Conservation (phyloP, 2,888 invertebrate species). For the Lathronympha strigana region DNA sequence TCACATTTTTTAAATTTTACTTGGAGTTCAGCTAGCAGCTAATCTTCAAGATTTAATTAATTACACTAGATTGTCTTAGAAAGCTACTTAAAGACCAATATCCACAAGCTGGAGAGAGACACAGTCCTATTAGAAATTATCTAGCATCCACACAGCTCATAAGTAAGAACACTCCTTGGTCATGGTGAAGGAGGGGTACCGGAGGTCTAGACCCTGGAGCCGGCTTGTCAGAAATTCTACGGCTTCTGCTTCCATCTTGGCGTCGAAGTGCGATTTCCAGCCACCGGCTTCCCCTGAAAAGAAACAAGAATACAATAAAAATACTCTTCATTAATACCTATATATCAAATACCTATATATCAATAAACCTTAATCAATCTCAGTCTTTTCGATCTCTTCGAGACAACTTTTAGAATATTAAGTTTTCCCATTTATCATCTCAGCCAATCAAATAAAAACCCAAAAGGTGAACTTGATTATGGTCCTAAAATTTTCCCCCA, state of each 20-base stretch:
- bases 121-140: not conserved
- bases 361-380: too few relatives aligned
- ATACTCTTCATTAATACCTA: not conserved
- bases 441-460: too few relatives aligned
- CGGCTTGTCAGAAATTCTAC: conserved; percentile 65
- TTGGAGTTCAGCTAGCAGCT: not conserved
- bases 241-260: conserved; percentile 70
- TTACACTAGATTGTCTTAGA: not conserved
- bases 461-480: too few relatives aligned
- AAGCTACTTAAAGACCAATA: not conserved
- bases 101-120: not conserved
- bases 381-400: too few relatives aligned
- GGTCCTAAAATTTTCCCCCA: too few relatives aligned
- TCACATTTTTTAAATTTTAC: not conserved
- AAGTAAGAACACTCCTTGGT: conserved; percentile 61
- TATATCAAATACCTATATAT: too few relatives aligned
- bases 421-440: too few relatives aligned
- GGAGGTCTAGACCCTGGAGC: conserved; percentile 59
- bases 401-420: too few relatives aligned
- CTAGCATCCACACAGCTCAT: conserved; percentile 48
- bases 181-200: conserved; percentile 63
- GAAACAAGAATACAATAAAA: not conserved
- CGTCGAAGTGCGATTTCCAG: conserved; percentile 71
- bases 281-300: conserved; percentile 71
- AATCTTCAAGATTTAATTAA: too few relatives aligned